Evolutionary conservation across 2,888 invertebrate genomes (phyloP), one percentile per base, ranked within the genome.

Genomic region (Papilio protenor): DNA sequence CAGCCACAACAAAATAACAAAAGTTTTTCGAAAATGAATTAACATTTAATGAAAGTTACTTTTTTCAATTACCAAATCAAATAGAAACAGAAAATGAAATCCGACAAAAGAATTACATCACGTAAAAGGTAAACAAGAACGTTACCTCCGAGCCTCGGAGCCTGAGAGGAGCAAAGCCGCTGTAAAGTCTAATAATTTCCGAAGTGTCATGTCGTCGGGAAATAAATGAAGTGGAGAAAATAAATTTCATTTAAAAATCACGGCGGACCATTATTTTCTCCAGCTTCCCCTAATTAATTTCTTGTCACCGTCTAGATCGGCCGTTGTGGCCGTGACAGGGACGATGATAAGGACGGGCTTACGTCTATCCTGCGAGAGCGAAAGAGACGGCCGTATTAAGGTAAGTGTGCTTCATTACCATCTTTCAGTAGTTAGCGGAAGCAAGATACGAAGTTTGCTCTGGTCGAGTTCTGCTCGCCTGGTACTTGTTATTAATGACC

Each of bases 241-340:
- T 93, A 92, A 93, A 94, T 94, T 94, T 92, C 92, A 92, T 94
- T 93, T 93, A 94, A 94, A 94, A 94, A 94, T 94, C 94, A 93
- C 92, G 92, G 90, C 90, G 85, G 86, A 91, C 93, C 94, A 94
- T 94, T 94, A 93, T 94, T 93, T 92, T 91, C 90, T 90, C 88
- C 86, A 87, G 90, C 90, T 92, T 93, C 92, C 92, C 93, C 93
- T 94, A 94, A 94, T 94, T 94, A 94, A 94, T 94, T 94, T 94
- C 94, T 91, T 94, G 94, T 94, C 94, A 94, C 92, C 91, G 93
- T 91, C 92, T 90, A 90, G 89, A 91, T 91, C 90, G 91, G 89
- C 90, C 89, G 91, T 88, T 90, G 89, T 92, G 93, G 89, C 88
- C 86, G 86, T 94, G 93, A 94, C 94, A 93, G 92, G 88, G 86